Conservation (phyloP, 2,113 vertebrate genomes). For the Eolophus roseicapilla region DNA sequence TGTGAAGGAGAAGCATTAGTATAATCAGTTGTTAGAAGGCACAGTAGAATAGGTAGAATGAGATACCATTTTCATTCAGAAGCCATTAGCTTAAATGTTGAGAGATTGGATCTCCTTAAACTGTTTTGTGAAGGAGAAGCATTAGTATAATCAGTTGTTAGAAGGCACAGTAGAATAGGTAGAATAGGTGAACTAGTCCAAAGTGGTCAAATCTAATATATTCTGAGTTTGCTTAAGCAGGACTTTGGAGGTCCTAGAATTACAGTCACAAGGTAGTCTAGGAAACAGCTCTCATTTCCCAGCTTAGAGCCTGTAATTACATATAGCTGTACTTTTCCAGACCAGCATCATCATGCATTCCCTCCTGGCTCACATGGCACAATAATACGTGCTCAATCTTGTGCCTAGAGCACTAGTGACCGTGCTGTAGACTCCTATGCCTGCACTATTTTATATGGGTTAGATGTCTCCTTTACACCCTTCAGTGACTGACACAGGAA, state of each 20-base stretch:
- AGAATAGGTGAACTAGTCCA: background rate
- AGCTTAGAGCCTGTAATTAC: background rate
- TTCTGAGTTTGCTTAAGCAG: background rate
- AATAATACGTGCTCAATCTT: background rate
- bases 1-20: background rate
- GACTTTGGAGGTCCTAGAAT: background rate
- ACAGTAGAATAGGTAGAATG: background rate
- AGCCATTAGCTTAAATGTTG: background rate
- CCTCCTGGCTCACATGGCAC: background rate
- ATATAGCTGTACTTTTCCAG: conserved; percentile 30
- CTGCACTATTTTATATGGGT: background rate
- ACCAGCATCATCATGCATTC: background rate
- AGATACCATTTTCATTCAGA: background rate
- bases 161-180: background rate
- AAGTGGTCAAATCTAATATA: background rate
- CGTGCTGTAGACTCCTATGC: background rate
- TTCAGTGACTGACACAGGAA: background rate
- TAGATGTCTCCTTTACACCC: background rate
- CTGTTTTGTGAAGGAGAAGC: background rate
- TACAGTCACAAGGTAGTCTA: background rate
- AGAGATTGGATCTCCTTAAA: background rate
- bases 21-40: background rate
- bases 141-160: background rate
- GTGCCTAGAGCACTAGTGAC: background rate
- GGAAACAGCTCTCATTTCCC: background rate